phyloP scores from a whole-genome alignment of 2,113 vertebrate species.

The Prunella himalayana region DNA sequence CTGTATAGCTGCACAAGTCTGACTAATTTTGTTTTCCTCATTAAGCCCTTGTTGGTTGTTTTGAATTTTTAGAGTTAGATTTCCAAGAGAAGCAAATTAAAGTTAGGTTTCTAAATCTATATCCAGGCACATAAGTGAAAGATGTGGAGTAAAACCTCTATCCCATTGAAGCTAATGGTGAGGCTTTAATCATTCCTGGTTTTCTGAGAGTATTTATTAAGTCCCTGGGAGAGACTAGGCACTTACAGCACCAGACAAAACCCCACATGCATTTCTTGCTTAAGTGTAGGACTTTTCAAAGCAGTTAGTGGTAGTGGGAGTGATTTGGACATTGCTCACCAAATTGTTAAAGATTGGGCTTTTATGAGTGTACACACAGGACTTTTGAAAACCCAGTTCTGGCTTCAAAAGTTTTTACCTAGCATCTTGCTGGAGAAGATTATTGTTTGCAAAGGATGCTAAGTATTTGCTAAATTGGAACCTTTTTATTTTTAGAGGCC shows the following conservation, averaged over 20 bases:
- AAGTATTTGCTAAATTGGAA: neutral
- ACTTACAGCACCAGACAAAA: neutral
- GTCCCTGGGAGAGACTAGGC: neutral
- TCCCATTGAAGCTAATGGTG: neutral
- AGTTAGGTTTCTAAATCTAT: neutral
- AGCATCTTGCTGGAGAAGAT: neutral
- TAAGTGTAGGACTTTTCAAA: neutral
- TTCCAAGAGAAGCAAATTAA: neutral
- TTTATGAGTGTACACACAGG: neutral
- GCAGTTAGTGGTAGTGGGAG: neutral
- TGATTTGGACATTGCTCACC: neutral
- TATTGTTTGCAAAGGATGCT: neutral
- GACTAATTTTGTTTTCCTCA: neutral
- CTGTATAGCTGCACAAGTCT: rapidly evolving
- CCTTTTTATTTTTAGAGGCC: neutral
- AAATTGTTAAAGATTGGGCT: neutral
- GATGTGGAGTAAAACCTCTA: neutral
- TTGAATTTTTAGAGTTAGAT: neutral
- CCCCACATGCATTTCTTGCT: neutral
- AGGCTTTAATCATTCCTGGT: neutral
- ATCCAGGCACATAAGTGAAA: neutral
- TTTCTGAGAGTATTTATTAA: neutral
- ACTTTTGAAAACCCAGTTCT: neutral
- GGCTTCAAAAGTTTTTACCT: neutral
- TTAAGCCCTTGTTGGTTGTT: neutral